Conservation (phyloP, 2,113 vertebrate species). For the Onychorhynchus coronatus region DNA sequence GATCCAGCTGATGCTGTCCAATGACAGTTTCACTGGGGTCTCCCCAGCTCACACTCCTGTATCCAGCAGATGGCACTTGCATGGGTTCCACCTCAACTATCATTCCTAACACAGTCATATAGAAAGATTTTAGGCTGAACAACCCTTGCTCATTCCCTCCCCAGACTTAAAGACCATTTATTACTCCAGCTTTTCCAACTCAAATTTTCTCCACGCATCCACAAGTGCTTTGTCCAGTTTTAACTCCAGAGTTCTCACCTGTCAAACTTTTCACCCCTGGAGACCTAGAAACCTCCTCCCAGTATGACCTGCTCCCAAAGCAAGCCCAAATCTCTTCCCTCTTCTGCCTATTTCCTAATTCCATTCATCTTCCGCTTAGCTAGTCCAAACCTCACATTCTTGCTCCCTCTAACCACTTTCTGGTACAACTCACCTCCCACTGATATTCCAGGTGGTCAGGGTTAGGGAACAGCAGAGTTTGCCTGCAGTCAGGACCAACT, state of each 20-base stretch:
- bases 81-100: neutral
- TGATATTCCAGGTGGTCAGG: neutral
- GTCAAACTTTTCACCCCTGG: neutral
- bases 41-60: neutral
- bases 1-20: neutral
- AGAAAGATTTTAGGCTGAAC: neutral
- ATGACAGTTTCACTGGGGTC: neutral
- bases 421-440: neutral
- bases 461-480: neutral
- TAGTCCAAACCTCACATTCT: neutral
- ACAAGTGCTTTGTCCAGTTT: neutral
- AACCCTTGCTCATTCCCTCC: neutral
- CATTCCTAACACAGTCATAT: fast-evolving
- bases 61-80: neutral
- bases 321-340: neutral
- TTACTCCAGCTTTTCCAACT: neutral
- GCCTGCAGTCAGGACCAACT: neutral
- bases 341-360: neutral
- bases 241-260: neutral
- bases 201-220: neutral
- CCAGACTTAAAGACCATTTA: neutral
- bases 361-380: neutral
- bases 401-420: neutral
- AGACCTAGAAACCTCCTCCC: neutral
- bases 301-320: neutral